Evolutionary conservation across 2,888 invertebrate species (phyloP).

Genomic region (Pterobdella sp.): DNA sequence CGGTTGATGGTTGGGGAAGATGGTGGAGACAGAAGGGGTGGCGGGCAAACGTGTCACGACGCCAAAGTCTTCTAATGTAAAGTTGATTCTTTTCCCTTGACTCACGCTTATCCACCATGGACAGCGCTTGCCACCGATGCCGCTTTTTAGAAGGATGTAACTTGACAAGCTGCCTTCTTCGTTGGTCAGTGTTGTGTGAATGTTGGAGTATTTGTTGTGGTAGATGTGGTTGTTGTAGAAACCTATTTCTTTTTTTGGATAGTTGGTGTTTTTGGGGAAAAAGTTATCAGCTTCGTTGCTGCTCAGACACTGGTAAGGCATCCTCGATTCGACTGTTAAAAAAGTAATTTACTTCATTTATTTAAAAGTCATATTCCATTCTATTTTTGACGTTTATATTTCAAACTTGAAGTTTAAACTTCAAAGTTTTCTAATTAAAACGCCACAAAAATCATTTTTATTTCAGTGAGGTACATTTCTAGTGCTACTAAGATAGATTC

Average conservation of each 20-base stretch:
- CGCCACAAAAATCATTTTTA: too few species aligned
- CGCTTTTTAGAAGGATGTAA: slow-evolving; percentile 30
- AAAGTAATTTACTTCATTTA: background rate
- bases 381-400: too few species aligned
- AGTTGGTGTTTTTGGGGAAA: background rate
- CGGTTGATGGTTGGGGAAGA: background rate
- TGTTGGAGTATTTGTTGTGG: background rate
- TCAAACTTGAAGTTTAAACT: too few species aligned
- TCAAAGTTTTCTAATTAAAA: too few species aligned
- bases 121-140: slow-evolving; percentile 32
- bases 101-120: slow-evolving; percentile 35
- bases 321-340: slow-evolving; percentile 27
- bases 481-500: too few species aligned
- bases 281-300: slow-evolving; percentile 16
- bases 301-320: slow-evolving; percentile 27
- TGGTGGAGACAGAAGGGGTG: background rate
- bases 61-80: slow-evolving; percentile 37
- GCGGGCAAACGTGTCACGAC: slow-evolving; percentile 26
- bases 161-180: slow-evolving; percentile 33
- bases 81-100: slow-evolving; percentile 35
- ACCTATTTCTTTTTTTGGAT: background rate
- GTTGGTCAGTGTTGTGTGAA: background rate
- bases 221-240: background rate
- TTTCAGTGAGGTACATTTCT: too few species aligned
- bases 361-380: too few species aligned